Conservation (phyloP, 2,888 invertebrate species). For the Cantharis flavilabris region DNA sequence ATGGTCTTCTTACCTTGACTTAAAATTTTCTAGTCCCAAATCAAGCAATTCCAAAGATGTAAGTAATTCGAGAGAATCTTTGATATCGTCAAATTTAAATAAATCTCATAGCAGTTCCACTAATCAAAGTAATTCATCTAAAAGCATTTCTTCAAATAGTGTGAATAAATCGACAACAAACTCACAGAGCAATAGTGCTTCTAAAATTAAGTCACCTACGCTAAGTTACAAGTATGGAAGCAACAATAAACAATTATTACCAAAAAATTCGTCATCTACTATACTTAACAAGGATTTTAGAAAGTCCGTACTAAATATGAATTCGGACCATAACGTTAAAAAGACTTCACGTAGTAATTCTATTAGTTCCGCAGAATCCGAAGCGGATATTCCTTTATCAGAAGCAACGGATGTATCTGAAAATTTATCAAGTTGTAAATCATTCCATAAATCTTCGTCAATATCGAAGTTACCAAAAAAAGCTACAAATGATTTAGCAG, state of each 20-base stretch:
- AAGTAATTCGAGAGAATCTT: slow-evolving; percentile 41
- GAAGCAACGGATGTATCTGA: slow-evolving; percentile 54
- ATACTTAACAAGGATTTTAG: slow-evolving; percentile 73
- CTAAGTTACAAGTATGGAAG: slow-evolving; percentile 41
- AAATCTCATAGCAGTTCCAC: slow-evolving; percentile 1
- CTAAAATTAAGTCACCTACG: slow-evolving; percentile 29
- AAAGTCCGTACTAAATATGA: slow-evolving; percentile 74
- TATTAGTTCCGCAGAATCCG: slow-evolving; percentile 56
- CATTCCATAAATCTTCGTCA: slow-evolving; percentile 42
- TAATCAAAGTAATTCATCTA: not conserved
- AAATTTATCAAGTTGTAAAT: slow-evolving; percentile 48
- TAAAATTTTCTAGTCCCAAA: slow-evolving; percentile 55
- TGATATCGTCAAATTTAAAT: slow-evolving; percentile 35
- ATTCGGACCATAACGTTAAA: slow-evolving; percentile 51
- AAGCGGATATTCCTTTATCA: slow-evolving; percentile 56
- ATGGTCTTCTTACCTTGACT: slow-evolving; percentile 67
- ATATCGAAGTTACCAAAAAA: slow-evolving; percentile 48
- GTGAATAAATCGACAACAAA: not conserved
- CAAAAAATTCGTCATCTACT: slow-evolving; percentile 58
- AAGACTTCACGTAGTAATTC: slow-evolving; percentile 56
- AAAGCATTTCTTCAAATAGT: not conserved
- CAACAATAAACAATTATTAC: slow-evolving; percentile 48
- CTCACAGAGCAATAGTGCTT: not conserved
- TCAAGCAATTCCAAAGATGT: slow-evolving; percentile 23
- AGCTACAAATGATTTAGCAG: slow-evolving; percentile 31